Evolutionary conservation across 1,140 invertebrate genomes (phyloP).

Genomic region (Harlomillsia oculata): DNA sequence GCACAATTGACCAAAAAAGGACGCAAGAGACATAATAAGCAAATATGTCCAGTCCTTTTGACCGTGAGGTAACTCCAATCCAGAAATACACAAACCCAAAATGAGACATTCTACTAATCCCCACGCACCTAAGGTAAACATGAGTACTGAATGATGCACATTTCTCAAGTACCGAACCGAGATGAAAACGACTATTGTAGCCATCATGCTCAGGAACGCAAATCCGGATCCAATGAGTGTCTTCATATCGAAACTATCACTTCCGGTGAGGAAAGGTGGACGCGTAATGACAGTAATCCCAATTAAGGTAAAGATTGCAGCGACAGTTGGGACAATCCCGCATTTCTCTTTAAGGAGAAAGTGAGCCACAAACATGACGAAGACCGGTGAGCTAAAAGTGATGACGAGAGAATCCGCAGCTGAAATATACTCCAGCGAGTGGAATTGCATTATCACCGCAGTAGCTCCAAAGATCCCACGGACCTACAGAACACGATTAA

Average conservation of each 20-base stretch:
- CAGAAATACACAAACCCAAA: background rate
- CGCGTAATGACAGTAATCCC: slow-evolving; percentile 78
- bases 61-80: background rate
- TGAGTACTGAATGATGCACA: slow-evolving; percentile 15
- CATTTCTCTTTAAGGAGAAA: slow-evolving; percentile 82
- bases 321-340: slow-evolving; percentile 69
- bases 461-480: slow-evolving; percentile 1
- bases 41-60: slow-evolving; percentile 1
- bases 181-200: slow-evolving; percentile 2
- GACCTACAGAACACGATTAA: no score
- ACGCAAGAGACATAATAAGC: slow-evolving; percentile 1
- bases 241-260: slow-evolving; percentile 9
- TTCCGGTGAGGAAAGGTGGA: slow-evolving; percentile 37
- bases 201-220: slow-evolving; percentile 13
- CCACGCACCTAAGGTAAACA: slow-evolving; percentile 15
- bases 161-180: slow-evolving; percentile 19
- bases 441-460: slow-evolving; percentile 13
- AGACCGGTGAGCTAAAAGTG: slow-evolving; percentile 56
- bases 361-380: slow-evolving; percentile 76
- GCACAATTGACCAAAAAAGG: slow-evolving; percentile 23
- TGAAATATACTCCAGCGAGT: slow-evolving; percentile 8
- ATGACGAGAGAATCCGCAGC: slow-evolving; percentile 20
- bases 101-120: slow-evolving; percentile 14
- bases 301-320: slow-evolving; percentile 66
- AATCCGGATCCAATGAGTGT: slow-evolving; percentile 19